Percentiles rank a stretch among this genome's conserved stretches.
phyloP scores from a whole-genome alignment of 2,797 vertebrate genomes.

The Nasua narica region DNA sequence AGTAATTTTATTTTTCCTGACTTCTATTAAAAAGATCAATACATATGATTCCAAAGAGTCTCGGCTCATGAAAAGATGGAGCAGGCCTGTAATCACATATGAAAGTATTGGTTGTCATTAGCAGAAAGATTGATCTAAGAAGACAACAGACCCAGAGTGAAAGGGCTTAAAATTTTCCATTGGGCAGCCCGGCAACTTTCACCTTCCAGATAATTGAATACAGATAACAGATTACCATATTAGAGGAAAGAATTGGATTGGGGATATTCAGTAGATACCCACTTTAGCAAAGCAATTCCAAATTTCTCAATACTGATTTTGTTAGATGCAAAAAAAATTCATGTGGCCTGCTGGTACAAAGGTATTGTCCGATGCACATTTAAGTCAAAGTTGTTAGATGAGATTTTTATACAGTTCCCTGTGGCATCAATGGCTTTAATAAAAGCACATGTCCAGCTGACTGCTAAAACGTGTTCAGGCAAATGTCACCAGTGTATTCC shows the following conservation, averaged over 20 bases:
- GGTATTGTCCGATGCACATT: slow-evolving; percentile 58
- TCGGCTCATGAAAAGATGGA: slow-evolving; percentile 89
- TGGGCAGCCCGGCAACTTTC: slow-evolving; percentile 82
- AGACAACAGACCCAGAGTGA: slow-evolving; percentile 80
- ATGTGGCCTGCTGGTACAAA: slow-evolving; percentile 68
- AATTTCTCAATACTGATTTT: slow-evolving; percentile 79
- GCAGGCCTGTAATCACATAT: slow-evolving; percentile 89
- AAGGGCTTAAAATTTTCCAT: slow-evolving; percentile 85
- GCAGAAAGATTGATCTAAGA: slow-evolving; percentile 86
- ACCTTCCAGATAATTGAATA: slow-evolving; percentile 86
- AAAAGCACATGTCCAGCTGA: not conserved
- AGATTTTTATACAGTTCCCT: slow-evolving; percentile 62
- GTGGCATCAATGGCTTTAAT: slow-evolving; percentile 51
- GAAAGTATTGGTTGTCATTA: slow-evolving; percentile 91
- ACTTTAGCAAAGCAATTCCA: slow-evolving; percentile 76
- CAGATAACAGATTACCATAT: slow-evolving; percentile 84
- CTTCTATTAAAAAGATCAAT: slow-evolving; percentile 94
- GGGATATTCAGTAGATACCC: slow-evolving; percentile 77
- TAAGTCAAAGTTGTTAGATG: slow-evolving; percentile 43
- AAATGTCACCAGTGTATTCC: not conserved
- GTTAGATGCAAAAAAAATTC: slow-evolving; percentile 76
- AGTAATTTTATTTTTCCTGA: slow-evolving; percentile 93
- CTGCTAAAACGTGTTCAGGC: not conserved
- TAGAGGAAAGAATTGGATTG: slow-evolving; percentile 80
- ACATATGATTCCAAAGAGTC: slow-evolving; percentile 91